Evolutionary conservation across 23 tunicate genomes (phyloP), one percentile per base, ranked within the genome.

Genomic region (Styela plicata): DNA sequence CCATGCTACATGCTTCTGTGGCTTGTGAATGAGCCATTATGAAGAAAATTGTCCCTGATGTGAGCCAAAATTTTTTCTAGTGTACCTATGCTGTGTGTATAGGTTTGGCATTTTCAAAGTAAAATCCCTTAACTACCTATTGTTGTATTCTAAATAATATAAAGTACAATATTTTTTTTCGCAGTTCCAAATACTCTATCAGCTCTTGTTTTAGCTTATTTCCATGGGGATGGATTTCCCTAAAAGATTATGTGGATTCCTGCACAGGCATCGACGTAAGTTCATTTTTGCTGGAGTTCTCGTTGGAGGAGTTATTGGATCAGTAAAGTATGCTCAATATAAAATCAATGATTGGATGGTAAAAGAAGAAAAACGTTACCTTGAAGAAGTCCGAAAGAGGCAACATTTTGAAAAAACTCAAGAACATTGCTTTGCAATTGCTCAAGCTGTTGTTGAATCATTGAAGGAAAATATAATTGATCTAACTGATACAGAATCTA

Each of bases 211-310:
- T n/a, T n/a, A n/a, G n/a, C n/a, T n/a, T n/a, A n/a, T n/a, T n/a
- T n/a, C n/a, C n/a, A n/a, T n/a, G n/a, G n/a, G n/a, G n/a, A 44
- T 44, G 57, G 57, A 44, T 44, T 5, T 76, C 23, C 66, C 81
- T 1, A 0, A 13, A 1, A 18, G 37, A 27, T 10, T 76, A 0
- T 53, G 29, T 24, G 33, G 64, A 5, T 76, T 76, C 66, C 66
- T 76, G 0, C 33, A 27, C 33, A 76, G 85, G n/a, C 97, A 91
- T 78, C 79, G 84, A 30, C 89, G 82, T 29, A 91, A 91, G 80
- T 86, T 91, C 83, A 79, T 91, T 25, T 91, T 91, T 73, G 82
- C 85, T 37, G 97, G 97, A 29, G 90, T 91, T 7, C 85, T 91
- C 70, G 67, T 91, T 73, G 90, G 97, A 7, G 90, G 97, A 29